phyloP scores from a whole-genome alignment of 92 coral and sea anemone species.

The Bergia puertoricense region DNA sequence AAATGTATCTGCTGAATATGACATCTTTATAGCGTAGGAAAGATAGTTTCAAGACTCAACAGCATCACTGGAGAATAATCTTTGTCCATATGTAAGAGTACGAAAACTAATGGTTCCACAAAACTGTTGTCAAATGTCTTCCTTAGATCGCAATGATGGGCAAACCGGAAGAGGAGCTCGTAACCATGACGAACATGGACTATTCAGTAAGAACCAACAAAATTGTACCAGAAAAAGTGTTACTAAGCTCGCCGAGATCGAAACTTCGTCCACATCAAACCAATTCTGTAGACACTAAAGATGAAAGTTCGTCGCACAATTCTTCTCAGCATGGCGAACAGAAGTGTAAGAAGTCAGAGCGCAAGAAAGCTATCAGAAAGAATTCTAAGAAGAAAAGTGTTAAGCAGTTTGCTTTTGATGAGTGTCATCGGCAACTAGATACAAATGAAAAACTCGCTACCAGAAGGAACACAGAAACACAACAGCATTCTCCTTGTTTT shows the following conservation, averaged over 20 bases:
- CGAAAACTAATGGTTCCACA: no score
- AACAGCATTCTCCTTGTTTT: not conserved
- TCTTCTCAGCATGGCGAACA: not conserved
- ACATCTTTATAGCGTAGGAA: no score
- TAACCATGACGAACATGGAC: slow-evolving; percentile 5
- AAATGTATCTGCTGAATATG: no score
- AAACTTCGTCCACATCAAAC: not conserved
- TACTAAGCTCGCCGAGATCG: not conserved
- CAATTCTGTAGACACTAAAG: not conserved
- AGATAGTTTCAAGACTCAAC: no score
- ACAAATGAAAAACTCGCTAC: not conserved
- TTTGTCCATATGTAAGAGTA: no score
- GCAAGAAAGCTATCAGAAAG: not conserved
- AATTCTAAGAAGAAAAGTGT: not conserved
- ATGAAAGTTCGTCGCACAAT: not conserved
- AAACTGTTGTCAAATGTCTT: not conserved
- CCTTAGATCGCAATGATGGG: slow-evolving; percentile 13
- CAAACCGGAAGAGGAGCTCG: slow-evolving; percentile 19
- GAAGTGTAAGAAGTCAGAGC: not conserved
- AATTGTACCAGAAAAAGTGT: not conserved
- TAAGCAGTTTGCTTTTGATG: not conserved
- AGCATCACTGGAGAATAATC: no score
- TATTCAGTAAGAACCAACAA: not conserved
- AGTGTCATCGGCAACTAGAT: not conserved
- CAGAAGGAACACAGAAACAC: not conserved